Conservation (phyloP, 2,113 vertebrate genomes). For the Microtus montanus region DNA sequence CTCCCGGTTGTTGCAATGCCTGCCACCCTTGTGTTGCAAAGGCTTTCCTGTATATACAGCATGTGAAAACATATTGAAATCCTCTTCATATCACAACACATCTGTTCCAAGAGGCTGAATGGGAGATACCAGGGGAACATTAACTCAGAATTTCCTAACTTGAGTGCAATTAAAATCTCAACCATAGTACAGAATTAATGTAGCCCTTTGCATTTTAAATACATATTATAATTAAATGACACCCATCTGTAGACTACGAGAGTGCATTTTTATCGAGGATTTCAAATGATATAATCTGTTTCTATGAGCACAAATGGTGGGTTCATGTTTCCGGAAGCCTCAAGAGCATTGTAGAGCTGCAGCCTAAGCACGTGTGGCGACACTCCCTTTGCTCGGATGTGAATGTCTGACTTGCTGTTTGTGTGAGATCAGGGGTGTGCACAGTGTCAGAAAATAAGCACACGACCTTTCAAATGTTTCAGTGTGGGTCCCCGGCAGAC, state of each 20-base stretch:
- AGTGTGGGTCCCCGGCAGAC: background rate
- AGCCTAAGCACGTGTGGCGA: slow-evolving; percentile 54
- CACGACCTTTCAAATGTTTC: background rate
- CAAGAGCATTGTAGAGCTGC: slow-evolving; percentile 68
- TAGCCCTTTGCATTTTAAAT: slow-evolving; percentile 82
- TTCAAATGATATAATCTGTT: slow-evolving; percentile 80
- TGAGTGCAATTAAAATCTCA: slow-evolving; percentile 80
- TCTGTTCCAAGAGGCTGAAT: slow-evolving; percentile 76
- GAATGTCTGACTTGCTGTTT: slow-evolving; percentile 69
- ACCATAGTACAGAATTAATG: slow-evolving; percentile 77
- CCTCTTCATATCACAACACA: slow-evolving; percentile 74
- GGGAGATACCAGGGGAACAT: slow-evolving; percentile 78
- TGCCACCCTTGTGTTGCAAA: background rate
- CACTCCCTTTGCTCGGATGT: slow-evolving; percentile 64
- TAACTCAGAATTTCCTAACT: slow-evolving; percentile 80
- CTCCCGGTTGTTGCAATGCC: background rate
- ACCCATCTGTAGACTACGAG: slow-evolving; percentile 82
- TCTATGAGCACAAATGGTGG: slow-evolving; percentile 73
- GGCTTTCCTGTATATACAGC: background rate
- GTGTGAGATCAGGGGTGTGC: slow-evolving; percentile 27
- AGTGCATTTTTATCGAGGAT: slow-evolving; percentile 81
- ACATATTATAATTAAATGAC: slow-evolving; percentile 82
- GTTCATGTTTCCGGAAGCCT: slow-evolving; percentile 76
- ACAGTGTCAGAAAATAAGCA: slow-evolving; percentile 25
- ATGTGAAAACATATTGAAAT: slow-evolving; percentile 72